phyloP scores from a whole-genome alignment of 2,113 vertebrate species.

The Phaethornis superciliosus region DNA sequence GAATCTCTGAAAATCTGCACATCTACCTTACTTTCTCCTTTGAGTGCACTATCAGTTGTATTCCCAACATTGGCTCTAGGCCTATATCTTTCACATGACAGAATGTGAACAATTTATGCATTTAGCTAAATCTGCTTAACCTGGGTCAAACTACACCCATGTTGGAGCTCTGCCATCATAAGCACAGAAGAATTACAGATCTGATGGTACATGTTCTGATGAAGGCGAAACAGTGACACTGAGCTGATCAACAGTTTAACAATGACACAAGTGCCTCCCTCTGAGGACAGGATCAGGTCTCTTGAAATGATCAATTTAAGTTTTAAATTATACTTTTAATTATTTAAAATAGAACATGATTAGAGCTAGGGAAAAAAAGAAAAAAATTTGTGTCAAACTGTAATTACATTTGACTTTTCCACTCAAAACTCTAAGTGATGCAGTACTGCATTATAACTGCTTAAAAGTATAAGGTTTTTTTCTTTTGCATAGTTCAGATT shows the following conservation, averaged over 20 bases:
- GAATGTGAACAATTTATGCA: conserved; percentile 50
- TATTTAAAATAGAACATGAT: conserved; percentile 26
- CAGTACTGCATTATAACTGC: conserved; percentile 13
- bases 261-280: conserved; percentile 8
- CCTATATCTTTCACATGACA: conserved; percentile 24
- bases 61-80: neutral
- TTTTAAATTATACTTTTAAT: conserved; percentile 44
- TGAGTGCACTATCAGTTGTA: neutral
- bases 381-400: conserved; percentile 49
- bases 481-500: conserved; percentile 19
- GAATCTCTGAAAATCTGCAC: neutral
- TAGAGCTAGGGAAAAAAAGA: conserved; percentile 5
- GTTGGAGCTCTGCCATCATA: conserved; percentile 21
- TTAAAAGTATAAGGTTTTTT: conserved; percentile 47
- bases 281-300: conserved; percentile 23
- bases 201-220: conserved; percentile 55
- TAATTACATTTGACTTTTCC: conserved; percentile 63
- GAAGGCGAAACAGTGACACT: conserved; percentile 32
- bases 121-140: conserved; percentile 50
- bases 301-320: conserved; percentile 14
- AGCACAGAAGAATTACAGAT: conserved; percentile 18
- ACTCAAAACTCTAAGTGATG: neutral
- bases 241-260: conserved; percentile 20
- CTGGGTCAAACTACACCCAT: conserved; percentile 28
- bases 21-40: neutral